phyloP scores from a whole-genome alignment of 2,797 vertebrate species.

The Epinephelus awoara region DNA sequence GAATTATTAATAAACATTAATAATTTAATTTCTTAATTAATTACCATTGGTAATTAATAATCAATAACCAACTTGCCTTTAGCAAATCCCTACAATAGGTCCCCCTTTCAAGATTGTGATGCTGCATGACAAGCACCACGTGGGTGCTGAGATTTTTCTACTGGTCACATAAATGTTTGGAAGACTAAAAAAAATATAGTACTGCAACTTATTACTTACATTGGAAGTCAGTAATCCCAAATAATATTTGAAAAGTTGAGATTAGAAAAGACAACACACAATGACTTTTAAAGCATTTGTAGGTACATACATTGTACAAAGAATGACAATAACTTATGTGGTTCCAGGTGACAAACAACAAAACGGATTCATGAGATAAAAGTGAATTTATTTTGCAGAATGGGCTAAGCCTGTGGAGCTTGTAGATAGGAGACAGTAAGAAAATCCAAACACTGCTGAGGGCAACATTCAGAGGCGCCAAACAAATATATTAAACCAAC shows the following conservation, averaged over 20 bases:
- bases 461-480: not conserved
- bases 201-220: not conserved
- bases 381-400: slow-evolving; percentile 2
- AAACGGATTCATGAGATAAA: slow-evolving; percentile 6
- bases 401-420: not conserved
- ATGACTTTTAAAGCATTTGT: not conserved
- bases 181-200: not conserved
- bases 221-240: not conserved
- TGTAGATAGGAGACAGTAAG: not conserved
- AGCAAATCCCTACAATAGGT: too few relatives aligned
- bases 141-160: not conserved
- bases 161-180: not conserved
- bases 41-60: too few relatives aligned
- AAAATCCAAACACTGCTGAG: slow-evolving; percentile 4
- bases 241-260: not conserved
- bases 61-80: too few relatives aligned
- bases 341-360: slow-evolving; percentile 2
- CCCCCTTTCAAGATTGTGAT: too few relatives aligned
- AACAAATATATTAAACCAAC: slow-evolving; percentile 14
- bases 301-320: not conserved
- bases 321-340: slow-evolving; percentile 5
- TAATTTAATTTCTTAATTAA: too few relatives aligned
- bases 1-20: too few relatives aligned
- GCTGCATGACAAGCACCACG: slow-evolving; percentile 14
- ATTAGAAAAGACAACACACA: not conserved